Base-by-base conservation (phyloP, 2,888 invertebrate species). In the Andrena minutula region DNA sequence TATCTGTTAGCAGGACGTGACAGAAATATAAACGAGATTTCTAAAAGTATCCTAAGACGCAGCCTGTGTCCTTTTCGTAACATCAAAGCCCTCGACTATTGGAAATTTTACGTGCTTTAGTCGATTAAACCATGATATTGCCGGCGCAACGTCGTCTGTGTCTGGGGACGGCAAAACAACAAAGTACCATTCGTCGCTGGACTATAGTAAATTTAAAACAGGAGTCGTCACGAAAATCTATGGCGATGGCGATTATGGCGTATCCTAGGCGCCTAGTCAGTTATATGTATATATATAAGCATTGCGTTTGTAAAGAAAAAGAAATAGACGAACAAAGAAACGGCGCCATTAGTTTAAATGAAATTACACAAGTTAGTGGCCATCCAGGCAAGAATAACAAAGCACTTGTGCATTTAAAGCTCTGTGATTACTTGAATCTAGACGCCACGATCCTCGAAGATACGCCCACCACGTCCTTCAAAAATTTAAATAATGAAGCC, bases 111-210 rank as follows among this genome's bases (percentile, higher is more conserved):
- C 82, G 82, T 81, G 79, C 79, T 75, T 86, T 72, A 83, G 76
- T 83, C 82, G 77, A 79, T 65, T 82, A 75, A 83, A 86, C 79
- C 82, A 56, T 84, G 85, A 90, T 80, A 87, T 87, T 85, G 82
- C 83, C 83, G 80, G 79, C 80, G 85, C 89, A 89, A 88, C 85
- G 81, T 88, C 85, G 82, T 90, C 81, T 89, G 83, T 87, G 83
- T 91, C 87, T 89, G 89, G 92, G 92, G 91, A 93, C 92, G 93
- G 92, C 92, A 92, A 93, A 93, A 92, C 89, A 93, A 93, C 91
- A 92, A 91, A 93, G 92, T 93, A 93, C 93, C 93, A 92, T 92
- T 93, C 92, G 92, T 93, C 92, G 93, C 92, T 92, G 88, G 88
- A 88, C 78, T 90, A 88, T 82, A 88, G 86, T 86, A 84, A 88